Evolutionary conservation across 2,888 invertebrate species (phyloP).

Genomic region (Dinocampus coccinellae): DNA sequence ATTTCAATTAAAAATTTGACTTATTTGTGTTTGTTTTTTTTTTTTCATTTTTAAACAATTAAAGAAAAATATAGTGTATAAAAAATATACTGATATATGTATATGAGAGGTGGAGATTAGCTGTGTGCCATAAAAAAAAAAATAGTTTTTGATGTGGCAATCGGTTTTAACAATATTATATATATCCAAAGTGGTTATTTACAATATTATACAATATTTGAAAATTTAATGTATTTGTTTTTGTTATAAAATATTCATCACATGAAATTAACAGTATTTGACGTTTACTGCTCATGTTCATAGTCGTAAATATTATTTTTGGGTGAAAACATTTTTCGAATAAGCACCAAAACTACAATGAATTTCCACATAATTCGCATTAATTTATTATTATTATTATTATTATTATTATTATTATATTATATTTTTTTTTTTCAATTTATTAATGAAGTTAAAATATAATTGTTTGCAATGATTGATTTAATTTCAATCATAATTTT

Average conservation of each 20-base stretch:
- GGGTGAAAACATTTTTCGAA: neutral
- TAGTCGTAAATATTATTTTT: slow-evolving; percentile 8
- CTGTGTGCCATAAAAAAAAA: slow-evolving; percentile 48
- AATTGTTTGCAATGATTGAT: slow-evolving; percentile 2
- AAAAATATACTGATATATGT: neutral
- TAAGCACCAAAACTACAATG: neutral
- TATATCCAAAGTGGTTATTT: neutral
- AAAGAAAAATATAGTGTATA: neutral
- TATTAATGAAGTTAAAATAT: neutral
- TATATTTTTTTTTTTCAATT: neutral
- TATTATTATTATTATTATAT: too few relatives aligned
- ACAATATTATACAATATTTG: neutral
- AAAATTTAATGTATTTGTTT: neutral
- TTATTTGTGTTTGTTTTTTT: neutral
- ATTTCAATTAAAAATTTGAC: too few relatives aligned
- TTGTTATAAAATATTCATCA: slow-evolving; percentile 7
- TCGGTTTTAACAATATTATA: slow-evolving; percentile 19
- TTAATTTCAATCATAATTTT: slow-evolving; percentile 9
- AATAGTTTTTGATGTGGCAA: slow-evolving; percentile 23
- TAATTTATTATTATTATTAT: too few relatives aligned
- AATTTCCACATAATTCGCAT: neutral
- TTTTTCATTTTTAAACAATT: slow-evolving; percentile 12
- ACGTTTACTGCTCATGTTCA: slow-evolving; percentile 23
- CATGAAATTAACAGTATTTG: slow-evolving; percentile 37
- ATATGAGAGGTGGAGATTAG: slow-evolving; percentile 39